These are phyloP conservation scores for Pogonomyrmex californicus DNA, from an alignment of 1,140 invertebrate species.

Conservation along the genomic window DNA sequence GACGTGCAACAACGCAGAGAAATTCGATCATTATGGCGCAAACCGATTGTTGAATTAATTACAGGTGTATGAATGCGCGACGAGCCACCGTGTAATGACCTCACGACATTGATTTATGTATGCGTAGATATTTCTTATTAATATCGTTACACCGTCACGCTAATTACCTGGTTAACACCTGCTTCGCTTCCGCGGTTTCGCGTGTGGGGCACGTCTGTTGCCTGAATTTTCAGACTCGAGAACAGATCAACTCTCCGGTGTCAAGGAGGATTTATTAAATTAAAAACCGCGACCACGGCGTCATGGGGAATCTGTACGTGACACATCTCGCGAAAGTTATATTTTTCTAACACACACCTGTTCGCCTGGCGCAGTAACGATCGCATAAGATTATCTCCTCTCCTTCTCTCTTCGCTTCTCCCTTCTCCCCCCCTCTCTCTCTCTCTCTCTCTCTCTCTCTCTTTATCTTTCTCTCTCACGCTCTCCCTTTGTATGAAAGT, in stretches of 20 bases:
- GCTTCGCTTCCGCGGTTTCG: not conserved
- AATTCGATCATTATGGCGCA: constrained; percentile 31
- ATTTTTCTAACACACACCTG: constrained; percentile 35
- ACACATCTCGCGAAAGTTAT: not conserved
- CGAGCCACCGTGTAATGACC: not conserved
- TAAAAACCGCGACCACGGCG: constrained; percentile 8
- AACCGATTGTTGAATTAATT: constrained; percentile 34
- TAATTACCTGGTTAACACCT: not conserved
- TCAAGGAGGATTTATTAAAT: constrained; percentile 25
- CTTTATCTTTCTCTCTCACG: no score
- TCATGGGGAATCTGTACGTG: not conserved
- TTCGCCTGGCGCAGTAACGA: constrained; percentile 19
- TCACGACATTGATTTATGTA: constrained; percentile 32
- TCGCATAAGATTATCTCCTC: constrained; percentile 7
- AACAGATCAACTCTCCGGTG: constrained; percentile 24
- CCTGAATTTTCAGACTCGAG: not conserved
- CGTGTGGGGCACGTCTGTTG: not conserved
- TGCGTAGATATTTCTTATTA: constrained; percentile 27
- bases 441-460: no score
- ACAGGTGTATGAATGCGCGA: constrained; percentile 32
- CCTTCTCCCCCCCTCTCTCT: not conserved
- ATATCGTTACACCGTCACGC: not conserved
- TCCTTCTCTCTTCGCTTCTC: not conserved
- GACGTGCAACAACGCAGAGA: not conserved
- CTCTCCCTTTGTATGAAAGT: constrained; percentile 7